Evolutionary conservation across 2,113 vertebrate species (phyloP), one percentile per base, ranked within the genome.

Genomic region (Cebus imitator): DNA sequence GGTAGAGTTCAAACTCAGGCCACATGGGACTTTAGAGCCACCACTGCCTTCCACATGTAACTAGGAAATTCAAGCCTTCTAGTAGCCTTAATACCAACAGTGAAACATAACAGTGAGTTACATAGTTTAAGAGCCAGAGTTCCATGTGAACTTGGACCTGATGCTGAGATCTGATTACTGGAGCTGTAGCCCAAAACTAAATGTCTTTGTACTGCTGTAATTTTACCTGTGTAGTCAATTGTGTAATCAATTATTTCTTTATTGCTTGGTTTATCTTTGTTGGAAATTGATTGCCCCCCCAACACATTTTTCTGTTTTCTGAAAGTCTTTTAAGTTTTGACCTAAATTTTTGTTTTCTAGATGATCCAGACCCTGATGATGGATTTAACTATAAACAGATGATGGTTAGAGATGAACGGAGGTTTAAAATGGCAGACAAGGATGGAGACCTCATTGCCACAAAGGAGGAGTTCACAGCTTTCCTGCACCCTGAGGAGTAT

Each of bases 401-500:
- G 99, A 99, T 99, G 99, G 95, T 98, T 84, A 98, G 99, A 87
- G 99, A 99, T 4, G 99, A 99, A 90, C 98, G 99, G 0, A 99
- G 99, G 18, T 99, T 99, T 98, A 99, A 99, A 97, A 99, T 98
- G 95, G 99, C 99, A 0, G 99, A 99, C 96, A 99, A 96, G 61
- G 99, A 99, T 0, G 98, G 98, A 37, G 99, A 99, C 96, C 66
- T 99, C 82, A 98, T 98, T 0, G 99, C 99, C 35, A 99, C 99
- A 97, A 99, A 99, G 97, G 98, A 99, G 0, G 99, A 99, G 96
- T 99, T 99, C 97, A 99, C 99, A 0, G 99, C 99, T 55, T 99
- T 99, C 50, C 98, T 99, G 78, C 99, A 99, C 90, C 99, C 99
- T 0, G 99, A 99, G 52, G 99, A 99, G n/a, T 99, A 99, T 0